These are phyloP conservation scores for Exocentrus adspersus DNA, from an alignment of 2,888 invertebrate species.

Conservation along the genomic window DNA sequence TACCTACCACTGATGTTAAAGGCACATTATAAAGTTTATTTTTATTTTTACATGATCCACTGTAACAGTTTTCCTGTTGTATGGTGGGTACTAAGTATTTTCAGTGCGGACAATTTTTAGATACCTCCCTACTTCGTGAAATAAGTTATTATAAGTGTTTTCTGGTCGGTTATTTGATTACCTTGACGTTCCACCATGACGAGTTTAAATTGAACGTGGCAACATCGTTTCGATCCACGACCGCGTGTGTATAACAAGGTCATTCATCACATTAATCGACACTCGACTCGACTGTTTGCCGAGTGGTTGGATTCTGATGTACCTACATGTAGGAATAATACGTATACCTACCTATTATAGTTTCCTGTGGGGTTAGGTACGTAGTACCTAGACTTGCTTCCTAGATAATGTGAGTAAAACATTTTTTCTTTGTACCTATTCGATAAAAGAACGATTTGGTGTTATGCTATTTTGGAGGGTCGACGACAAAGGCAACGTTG, in stretches of 20 bases:
- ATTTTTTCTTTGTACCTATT: neutral
- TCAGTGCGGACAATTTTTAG: conserved; percentile 18
- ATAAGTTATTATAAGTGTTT: conserved; percentile 16
- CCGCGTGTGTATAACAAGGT: conserved; percentile 52
- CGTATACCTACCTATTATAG: no score
- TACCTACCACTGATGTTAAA: no score
- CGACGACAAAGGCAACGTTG: neutral
- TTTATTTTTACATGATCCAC: neutral
- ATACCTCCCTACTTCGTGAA: conserved; percentile 9
- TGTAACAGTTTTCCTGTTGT: no score
- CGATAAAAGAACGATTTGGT: neutral
- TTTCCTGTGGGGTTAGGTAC: neutral
- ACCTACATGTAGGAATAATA: no score
- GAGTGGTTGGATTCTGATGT: conserved; percentile 19
- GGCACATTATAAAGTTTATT: neutral
- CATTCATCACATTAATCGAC: conserved; percentile 43
- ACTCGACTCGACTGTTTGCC: conserved; percentile 35
- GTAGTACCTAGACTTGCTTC: neutral
- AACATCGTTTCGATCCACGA: conserved; percentile 39
- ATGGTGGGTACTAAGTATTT: no score
- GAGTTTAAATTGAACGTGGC: conserved; percentile 38
- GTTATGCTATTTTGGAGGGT: neutral
- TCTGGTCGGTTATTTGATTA: conserved; percentile 43
- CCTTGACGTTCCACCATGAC: conserved; percentile 48
- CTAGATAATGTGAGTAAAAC: neutral